phyloP scores from a whole-genome alignment of 1,140 invertebrate species.

The Linepithema humile region DNA sequence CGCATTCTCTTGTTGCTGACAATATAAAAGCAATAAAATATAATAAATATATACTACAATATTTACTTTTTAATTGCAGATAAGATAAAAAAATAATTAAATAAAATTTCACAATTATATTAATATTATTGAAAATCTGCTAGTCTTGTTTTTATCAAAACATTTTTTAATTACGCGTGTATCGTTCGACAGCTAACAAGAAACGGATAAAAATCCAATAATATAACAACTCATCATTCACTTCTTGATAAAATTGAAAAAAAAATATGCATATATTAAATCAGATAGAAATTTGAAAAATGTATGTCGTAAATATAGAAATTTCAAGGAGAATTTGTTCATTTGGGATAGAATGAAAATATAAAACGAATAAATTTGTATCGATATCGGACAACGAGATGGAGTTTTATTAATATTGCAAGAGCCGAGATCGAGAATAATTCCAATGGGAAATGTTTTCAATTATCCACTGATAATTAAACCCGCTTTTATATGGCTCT shows the following conservation, averaged over 20 bases:
- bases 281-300: background rate
- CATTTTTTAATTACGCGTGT: background rate
- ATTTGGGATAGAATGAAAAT: background rate
- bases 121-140: background rate
- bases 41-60: too few relatives aligned
- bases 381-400: background rate
- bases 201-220: background rate
- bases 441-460: conserved; percentile 23
- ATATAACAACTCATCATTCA: background rate
- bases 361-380: conserved; percentile 13
- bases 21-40: too few relatives aligned
- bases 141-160: background rate
- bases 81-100: too few relatives aligned
- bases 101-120: background rate
- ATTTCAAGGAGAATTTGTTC: conserved; percentile 8
- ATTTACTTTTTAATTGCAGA: too few relatives aligned
- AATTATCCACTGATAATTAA: conserved; percentile 13
- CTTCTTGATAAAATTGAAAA: background rate
- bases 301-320: background rate
- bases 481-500: background rate
- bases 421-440: background rate
- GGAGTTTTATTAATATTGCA: conserved; percentile 23
- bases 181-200: background rate
- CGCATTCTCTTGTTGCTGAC: background rate
- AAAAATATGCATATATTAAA: background rate